Base-by-base conservation (phyloP, 2,797 vertebrate genomes). In the Coranthus polyacanthus region DNA sequence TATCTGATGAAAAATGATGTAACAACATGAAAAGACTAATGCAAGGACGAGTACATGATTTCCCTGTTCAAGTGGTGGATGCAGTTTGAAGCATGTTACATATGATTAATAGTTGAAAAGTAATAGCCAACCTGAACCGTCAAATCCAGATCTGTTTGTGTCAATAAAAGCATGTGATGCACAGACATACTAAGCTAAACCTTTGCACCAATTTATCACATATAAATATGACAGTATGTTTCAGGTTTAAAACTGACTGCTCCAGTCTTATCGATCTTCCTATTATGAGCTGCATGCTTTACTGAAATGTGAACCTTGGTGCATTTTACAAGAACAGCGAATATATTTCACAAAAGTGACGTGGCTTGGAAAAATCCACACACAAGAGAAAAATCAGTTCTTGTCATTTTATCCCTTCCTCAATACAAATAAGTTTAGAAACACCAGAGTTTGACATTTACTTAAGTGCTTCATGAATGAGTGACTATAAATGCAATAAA, bases 1-100 rank as follows among this genome's bases (percentile, higher is more conserved):
- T 44, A 38, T 63, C 52, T 47, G 62, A 65, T 51, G 12, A 67
- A 50, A 78, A 52, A 57, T 73, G 53, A 62, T 59, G 11, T 42
- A 69, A 75, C 4, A 3, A 20, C n/a, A 10, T 73, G 50, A 70
- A 73, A 71, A 38, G 38, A 10, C 15, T 18, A 56, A 59, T 66
- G 43, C 44, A 18, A 6, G 21, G 12, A 39, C 17, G 34, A 44
- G 29, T 6, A 9, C 15, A 20, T 8, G 37, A 59, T n/a, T 12
- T 16, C 4, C 13, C 20, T 5, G 5, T 24, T 43, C 11, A 9
- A 17, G 38, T 15, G 3, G 18, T 10, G 1, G 20, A 13, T 20
- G 59, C 18, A 26, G 51, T 29, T 1, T 6, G 3, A 17, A 45
- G 12, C 12, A 12, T 10, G 6, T 29, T 29, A 21, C 15, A 11